These are phyloP conservation scores for Felis chaus DNA, from an alignment of 2,113 vertebrate genomes.

Conservation along the genomic window DNA sequence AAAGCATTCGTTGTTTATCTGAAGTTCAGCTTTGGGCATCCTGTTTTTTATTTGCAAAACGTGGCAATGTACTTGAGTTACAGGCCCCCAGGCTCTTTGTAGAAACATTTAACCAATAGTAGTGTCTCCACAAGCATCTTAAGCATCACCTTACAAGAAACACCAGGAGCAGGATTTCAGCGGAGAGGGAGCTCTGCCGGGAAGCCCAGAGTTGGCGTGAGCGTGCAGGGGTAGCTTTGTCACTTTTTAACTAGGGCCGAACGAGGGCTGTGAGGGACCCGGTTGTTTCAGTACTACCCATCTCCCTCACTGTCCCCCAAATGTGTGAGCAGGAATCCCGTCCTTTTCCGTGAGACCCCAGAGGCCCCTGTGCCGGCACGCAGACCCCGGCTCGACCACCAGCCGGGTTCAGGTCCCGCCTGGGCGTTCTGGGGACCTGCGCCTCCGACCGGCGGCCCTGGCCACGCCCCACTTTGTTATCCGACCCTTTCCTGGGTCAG, in stretches of 20 bases:
- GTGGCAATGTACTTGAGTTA: neutral
- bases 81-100: neutral
- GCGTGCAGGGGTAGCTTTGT: neutral
- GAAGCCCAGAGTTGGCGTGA: neutral
- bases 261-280: neutral
- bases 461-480: constrained; percentile 66
- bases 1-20: neutral
- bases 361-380: neutral
- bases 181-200: neutral
- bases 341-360: neutral
- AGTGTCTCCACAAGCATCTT: neutral
- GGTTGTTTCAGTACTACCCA: neutral
- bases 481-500: constrained; percentile 66
- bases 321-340: neutral
- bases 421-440: neutral
- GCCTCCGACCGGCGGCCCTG: neutral
- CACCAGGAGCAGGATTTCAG: neutral
- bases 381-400: neutral
- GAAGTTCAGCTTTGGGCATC: neutral
- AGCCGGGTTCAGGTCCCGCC: neutral
- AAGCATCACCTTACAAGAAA: neutral
- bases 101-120: too few relatives aligned
- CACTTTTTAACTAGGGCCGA: neutral
- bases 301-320: neutral
- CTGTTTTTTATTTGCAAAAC: neutral